phyloP scores from a whole-genome alignment of 64 coral and sea anemone genomes.

The Stichodactyla mertensii region DNA sequence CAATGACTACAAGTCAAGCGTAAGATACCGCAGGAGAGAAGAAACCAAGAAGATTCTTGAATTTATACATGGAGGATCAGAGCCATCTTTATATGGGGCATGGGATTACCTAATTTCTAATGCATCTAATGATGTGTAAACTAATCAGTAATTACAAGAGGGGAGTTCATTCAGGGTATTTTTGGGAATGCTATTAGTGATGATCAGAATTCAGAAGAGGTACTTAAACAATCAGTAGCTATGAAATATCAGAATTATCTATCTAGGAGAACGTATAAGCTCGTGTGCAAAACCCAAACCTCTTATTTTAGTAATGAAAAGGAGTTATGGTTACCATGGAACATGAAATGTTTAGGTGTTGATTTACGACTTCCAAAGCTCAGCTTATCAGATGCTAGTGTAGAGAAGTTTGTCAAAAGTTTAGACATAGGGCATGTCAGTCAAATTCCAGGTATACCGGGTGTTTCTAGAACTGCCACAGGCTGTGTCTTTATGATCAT shows the following conservation, averaged over 20 bases:
- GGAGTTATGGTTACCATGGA: background rate
- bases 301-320: too few relatives aligned
- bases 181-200: too few relatives aligned
- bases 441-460: constrained; percentile 2
- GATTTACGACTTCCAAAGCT: background rate
- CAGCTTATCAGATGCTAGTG: background rate
- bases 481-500: constrained; percentile 25
- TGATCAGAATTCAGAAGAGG: too few relatives aligned
- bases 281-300: too few relatives aligned
- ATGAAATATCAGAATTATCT: too few relatives aligned
- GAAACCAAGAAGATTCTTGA: constrained; percentile 1
- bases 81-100: constrained; percentile 24
- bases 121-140: too few relatives aligned
- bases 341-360: constrained; percentile 10
- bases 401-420: constrained; percentile 36
- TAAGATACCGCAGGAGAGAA: constrained; percentile 11
- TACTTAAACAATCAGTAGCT: too few relatives aligned
- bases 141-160: too few relatives aligned
- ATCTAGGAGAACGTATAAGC: too few relatives aligned
- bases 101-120: background rate
- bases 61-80: constrained; percentile 33
- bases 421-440: constrained; percentile 27
- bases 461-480: constrained; percentile 25
- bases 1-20: constrained; percentile 20
- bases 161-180: too few relatives aligned